Percentiles rank a stretch among this genome's conserved stretches.
phyloP scores from a whole-genome alignment of 2,888 invertebrate genomes.

The Hyalella azteca region DNA sequence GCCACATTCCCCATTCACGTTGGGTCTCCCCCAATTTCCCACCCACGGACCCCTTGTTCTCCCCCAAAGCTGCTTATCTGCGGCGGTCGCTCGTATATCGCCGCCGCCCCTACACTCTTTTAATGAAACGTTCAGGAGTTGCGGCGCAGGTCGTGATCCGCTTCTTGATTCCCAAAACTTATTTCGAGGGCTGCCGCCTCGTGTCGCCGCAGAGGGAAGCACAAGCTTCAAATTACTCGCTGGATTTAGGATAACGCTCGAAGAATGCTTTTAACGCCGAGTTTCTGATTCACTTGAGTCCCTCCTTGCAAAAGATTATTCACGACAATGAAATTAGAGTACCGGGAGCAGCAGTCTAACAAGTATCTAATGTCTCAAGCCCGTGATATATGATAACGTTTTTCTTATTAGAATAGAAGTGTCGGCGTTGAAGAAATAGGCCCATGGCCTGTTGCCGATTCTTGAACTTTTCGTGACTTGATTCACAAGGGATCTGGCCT shows the following conservation, averaged over 20 bases:
- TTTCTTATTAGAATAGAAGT: no score
- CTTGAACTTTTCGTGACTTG: no score
- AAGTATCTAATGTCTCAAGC: no score
- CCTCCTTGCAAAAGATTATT: no score
- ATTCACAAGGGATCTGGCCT: no score
- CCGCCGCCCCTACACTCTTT: slow-evolving; percentile 37
- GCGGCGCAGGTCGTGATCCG: slow-evolving; percentile 34
- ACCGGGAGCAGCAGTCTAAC: no score
- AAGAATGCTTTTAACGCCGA: slow-evolving; percentile 18
- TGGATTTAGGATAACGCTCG: slow-evolving; percentile 6
- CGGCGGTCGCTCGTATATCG: slow-evolving; percentile 34
- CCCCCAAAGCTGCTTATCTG: slow-evolving; percentile 28
- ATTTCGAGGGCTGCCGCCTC: slow-evolving; percentile 25
- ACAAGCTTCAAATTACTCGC: slow-evolving; percentile 34
- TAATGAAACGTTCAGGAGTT: slow-evolving; percentile 36
- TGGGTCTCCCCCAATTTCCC: neutral
- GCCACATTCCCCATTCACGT: neutral
- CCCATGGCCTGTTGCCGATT: no score
- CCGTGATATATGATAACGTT: no score
- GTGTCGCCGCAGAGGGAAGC: slow-evolving; percentile 30
- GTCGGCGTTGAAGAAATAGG: no score
- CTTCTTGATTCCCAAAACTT: slow-evolving; percentile 31
- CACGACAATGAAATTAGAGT: no score
- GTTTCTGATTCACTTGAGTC: neutral
- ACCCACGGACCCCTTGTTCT: neutral